phyloP scores from a whole-genome alignment of 2,888 invertebrate species.

The Cataglyphis livida region DNA sequence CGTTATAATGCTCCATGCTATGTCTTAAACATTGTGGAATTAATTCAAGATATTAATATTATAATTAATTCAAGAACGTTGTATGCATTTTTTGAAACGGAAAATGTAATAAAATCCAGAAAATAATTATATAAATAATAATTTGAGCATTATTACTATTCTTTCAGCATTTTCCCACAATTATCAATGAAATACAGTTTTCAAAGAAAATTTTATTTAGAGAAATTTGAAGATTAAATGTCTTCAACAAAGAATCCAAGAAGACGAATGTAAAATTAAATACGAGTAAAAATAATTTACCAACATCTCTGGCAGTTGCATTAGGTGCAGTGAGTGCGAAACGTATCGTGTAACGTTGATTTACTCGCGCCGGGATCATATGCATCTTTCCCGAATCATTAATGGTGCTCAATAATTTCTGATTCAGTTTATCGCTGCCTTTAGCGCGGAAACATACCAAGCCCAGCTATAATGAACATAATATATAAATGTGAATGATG shows the following conservation, averaged over 20 bases:
- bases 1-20: slow-evolving; percentile 94
- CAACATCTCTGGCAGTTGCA: slow-evolving; percentile 93
- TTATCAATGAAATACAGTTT: not conserved
- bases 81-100: not conserved
- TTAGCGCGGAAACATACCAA: slow-evolving; percentile 96
- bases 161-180: not conserved
- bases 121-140: not conserved
- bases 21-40: slow-evolving; percentile 86
- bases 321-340: slow-evolving; percentile 98
- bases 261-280: not conserved
- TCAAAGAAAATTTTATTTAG: not conserved
- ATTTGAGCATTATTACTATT: not conserved
- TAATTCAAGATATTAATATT: slow-evolving; percentile 7
- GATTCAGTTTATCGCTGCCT: slow-evolving; percentile 93
- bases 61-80: not conserved
- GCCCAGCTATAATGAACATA: slow-evolving; percentile 89
- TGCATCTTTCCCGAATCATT: slow-evolving; percentile 98
- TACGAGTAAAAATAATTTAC: slow-evolving; percentile 85
- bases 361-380: slow-evolving; percentile 97
- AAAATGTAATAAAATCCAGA: not conserved
- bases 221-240: not conserved
- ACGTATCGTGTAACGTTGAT: slow-evolving; percentile 96
- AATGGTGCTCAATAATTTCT: slow-evolving; percentile 95
- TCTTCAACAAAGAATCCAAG: not conserved
- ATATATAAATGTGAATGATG: not conserved